These are phyloP conservation scores for Turnix velox DNA, from an alignment of 2,113 vertebrate species.

Conservation along the genomic window DNA sequence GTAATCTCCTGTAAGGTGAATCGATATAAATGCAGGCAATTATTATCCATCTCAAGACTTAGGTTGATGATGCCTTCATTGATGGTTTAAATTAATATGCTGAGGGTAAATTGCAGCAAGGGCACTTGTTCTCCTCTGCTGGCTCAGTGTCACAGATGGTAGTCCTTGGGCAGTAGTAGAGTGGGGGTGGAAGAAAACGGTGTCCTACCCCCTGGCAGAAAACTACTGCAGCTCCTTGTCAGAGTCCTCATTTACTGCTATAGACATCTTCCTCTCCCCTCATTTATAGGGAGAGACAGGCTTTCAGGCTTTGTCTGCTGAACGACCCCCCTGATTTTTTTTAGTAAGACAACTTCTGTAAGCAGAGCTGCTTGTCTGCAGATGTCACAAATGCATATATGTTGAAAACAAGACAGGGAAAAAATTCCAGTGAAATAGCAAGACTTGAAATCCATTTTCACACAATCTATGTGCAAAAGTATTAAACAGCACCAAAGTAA, in stretches of 20 bases:
- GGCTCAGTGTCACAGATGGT: background rate
- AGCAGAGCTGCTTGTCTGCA: background rate
- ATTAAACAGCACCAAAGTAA: background rate
- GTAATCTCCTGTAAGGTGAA: background rate
- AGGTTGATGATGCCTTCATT: rapidly evolving
- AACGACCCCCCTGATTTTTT: background rate
- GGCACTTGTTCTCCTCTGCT: background rate
- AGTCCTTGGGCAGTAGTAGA: background rate
- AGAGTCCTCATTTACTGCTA: background rate
- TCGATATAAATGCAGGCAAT: background rate
- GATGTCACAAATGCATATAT: background rate
- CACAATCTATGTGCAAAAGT: background rate
- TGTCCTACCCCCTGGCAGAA: constrained; percentile 10
- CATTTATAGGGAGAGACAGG: background rate
- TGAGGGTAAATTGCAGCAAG: background rate
- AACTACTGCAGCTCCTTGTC: constrained; percentile 6
- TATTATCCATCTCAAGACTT: background rate
- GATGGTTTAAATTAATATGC: background rate
- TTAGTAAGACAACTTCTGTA: background rate
- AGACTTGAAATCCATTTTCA: background rate
- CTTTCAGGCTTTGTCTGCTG: background rate
- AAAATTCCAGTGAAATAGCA: background rate
- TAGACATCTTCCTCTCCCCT: background rate
- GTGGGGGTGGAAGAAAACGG: background rate
- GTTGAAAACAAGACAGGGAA: background rate